phyloP scores from a whole-genome alignment of 2,888 invertebrate species.

The Sussaba pulchella region DNA sequence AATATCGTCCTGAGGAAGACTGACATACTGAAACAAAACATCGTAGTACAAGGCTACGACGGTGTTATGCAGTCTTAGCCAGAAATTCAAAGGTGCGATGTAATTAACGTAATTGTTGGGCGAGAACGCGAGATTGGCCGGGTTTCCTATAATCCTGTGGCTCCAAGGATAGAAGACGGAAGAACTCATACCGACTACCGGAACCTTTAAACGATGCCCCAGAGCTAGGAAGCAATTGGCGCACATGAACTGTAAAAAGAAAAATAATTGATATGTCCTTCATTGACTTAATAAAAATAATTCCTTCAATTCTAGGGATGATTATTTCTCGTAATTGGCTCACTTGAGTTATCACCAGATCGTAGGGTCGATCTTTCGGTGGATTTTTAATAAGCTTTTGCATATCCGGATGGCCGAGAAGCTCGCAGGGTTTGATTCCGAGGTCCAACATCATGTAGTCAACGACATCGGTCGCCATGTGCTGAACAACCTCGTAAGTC shows the following conservation, averaged over 20 bases:
- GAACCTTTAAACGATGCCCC: constrained; percentile 72
- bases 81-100: constrained; percentile 65
- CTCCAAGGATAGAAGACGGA: constrained; percentile 67
- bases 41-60: constrained; percentile 50
- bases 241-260: constrained; percentile 67
- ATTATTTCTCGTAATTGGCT: constrained; percentile 1
- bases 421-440: constrained; percentile 71
- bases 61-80: constrained; percentile 71
- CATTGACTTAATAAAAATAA: no score
- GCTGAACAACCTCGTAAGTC: not conserved
- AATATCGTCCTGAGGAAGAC: constrained; percentile 63
- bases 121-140: constrained; percentile 69
- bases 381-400: constrained; percentile 73
- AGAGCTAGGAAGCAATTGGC: constrained; percentile 74
- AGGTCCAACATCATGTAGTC: constrained; percentile 46
- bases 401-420: constrained; percentile 68
- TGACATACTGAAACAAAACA: constrained; percentile 55
- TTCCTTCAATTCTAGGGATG: no score
- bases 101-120: constrained; percentile 57
- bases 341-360: constrained; percentile 76
- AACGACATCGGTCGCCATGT: not conserved
- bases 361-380: constrained; percentile 75
- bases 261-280: constrained; percentile 27
- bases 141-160: constrained; percentile 68
- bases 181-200: constrained; percentile 65